Evolutionary conservation across 1,140 invertebrate species (phyloP), one percentile per base, ranked within the genome.

Genomic region (Penaeus chinensis): DNA sequence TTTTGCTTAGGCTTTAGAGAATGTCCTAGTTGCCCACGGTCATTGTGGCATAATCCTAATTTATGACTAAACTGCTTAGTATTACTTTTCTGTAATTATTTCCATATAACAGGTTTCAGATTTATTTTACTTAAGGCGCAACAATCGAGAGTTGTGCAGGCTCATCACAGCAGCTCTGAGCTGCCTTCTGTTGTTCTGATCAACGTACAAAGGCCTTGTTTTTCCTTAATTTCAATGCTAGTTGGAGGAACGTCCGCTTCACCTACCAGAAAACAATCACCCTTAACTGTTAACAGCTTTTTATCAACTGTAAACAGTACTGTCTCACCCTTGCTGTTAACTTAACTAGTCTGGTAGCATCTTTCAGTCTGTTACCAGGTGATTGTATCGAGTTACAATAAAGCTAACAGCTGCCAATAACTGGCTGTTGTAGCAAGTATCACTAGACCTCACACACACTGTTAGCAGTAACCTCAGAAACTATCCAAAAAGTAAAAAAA

Each of bases 121-220:
- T 79, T 18, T 79, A 24, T 60, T 79, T 79, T n/a, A n/a, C 27
- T 79, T 79, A 79, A 79, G 47, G 77, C 24, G 37, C 77, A 79
- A 27, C 77, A 79, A 60, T 79, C 47, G 37, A 79, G 69, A 76
- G 47, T 84, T 84, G 66, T 62, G 47, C 71, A 84, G 82, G 82
- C 69, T 84, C 47, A 84, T 76, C 66, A 84, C 47, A 37, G n/a
- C 80, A 83, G 82, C 82, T 74, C 63, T 84, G 69, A 60, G 69
- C 69, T 84, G 69, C 69, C 71, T 84, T 84, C 54, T 84, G 47
- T 71, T 83, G 65, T 76, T 76, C 80, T 82, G 65, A 71, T 83
- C 65, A 83, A 83, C 82, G 82, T 84, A 84, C 82, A 84, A 84
- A 84, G 82, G 82, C 82, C 82, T 84, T 84, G 69, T 84, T 76